Percentiles rank a stretch among this genome's conserved stretches.
Conservation (phyloP, 1,140 invertebrate species). For the Drosophila neocordata region DNA sequence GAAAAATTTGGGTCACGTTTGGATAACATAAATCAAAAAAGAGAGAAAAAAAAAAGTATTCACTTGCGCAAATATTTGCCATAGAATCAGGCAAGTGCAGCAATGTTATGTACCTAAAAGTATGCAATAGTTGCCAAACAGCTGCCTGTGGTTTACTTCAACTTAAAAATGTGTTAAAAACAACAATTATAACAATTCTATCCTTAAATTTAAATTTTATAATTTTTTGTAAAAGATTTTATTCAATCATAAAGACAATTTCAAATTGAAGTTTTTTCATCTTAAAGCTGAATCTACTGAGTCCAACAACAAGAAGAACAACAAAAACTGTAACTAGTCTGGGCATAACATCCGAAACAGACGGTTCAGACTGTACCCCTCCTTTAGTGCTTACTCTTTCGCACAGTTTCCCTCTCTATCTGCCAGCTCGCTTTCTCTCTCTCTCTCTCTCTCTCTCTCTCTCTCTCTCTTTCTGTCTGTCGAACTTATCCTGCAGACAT, state of each 20-base stretch:
- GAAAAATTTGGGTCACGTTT: conserved; percentile 71
- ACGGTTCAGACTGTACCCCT: conserved; percentile 35
- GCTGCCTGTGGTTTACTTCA: conserved; percentile 24
- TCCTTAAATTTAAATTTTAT: not conserved
- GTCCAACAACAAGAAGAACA: conserved; percentile 24
- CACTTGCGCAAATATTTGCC: conserved; percentile 70
- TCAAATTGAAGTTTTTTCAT: not conserved
- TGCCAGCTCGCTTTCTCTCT: not conserved
- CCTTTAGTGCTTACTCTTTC: not conserved
- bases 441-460: not conserved
- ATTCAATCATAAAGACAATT: not conserved
- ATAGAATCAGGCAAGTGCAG: not conserved
- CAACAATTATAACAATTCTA: not conserved
- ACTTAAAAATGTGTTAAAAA: not conserved
- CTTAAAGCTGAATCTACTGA: not conserved
- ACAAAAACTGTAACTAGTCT: conserved; percentile 60
- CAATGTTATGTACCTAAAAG: conserved; percentile 53
- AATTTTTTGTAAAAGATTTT: not conserved
- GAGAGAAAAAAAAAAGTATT: conserved; percentile 67
- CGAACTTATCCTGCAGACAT: conserved; percentile 72
- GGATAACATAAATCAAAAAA: conserved; percentile 18
- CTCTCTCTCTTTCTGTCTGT: conserved; percentile 18
- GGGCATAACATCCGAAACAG: conserved; percentile 64
- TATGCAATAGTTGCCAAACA: conserved; percentile 39
- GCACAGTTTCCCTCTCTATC: no score